phyloP scores from a whole-genome alignment of 2,797 vertebrate genomes.

The Microchirus variegatus region DNA sequence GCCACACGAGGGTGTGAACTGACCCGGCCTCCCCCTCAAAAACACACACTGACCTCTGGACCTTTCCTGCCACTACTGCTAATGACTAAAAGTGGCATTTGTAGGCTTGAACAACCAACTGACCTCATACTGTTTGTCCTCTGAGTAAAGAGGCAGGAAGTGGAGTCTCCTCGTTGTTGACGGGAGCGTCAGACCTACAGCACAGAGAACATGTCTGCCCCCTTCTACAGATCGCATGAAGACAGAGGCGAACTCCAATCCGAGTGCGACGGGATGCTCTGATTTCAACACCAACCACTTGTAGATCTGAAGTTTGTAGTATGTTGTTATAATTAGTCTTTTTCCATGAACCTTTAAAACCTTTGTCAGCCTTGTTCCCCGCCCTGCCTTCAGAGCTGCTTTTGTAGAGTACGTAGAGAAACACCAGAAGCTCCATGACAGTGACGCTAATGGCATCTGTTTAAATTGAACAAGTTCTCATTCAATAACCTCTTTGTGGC shows the following conservation, averaged over 20 bases:
- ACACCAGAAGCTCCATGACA: slow-evolving; percentile 45
- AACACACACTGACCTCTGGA: slow-evolving; percentile 46
- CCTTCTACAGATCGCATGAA: slow-evolving; percentile 29
- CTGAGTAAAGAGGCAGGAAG: slow-evolving; percentile 51
- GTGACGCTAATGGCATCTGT: slow-evolving; percentile 46
- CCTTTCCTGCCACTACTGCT: slow-evolving; percentile 38
- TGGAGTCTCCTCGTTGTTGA: slow-evolving; percentile 25
- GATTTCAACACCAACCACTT: slow-evolving; percentile 53
- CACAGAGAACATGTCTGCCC: slow-evolving; percentile 25
- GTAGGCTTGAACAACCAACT: slow-evolving; percentile 74
- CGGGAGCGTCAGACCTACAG: slow-evolving; percentile 41
- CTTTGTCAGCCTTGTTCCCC: slow-evolving; percentile 72
- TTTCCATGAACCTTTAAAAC: slow-evolving; percentile 70
- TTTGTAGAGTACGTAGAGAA: slow-evolving; percentile 65
- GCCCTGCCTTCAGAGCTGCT: slow-evolving; percentile 72
- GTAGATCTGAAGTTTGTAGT: slow-evolving; percentile 61
- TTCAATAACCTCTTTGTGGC: slow-evolving; percentile 73
- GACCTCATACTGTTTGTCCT: slow-evolving; percentile 72
- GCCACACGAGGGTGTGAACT: slow-evolving; percentile 89
- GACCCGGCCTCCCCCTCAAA: not conserved
- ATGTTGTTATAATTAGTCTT: slow-evolving; percentile 45
- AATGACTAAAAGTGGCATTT: slow-evolving; percentile 50
- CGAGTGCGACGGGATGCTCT: slow-evolving; percentile 41
- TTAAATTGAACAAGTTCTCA: slow-evolving; percentile 40
- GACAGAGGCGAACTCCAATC: slow-evolving; percentile 29